Evolutionary conservation across 1,140 invertebrate genomes (phyloP).

Genomic region (Philotrypesis tridentata): DNA sequence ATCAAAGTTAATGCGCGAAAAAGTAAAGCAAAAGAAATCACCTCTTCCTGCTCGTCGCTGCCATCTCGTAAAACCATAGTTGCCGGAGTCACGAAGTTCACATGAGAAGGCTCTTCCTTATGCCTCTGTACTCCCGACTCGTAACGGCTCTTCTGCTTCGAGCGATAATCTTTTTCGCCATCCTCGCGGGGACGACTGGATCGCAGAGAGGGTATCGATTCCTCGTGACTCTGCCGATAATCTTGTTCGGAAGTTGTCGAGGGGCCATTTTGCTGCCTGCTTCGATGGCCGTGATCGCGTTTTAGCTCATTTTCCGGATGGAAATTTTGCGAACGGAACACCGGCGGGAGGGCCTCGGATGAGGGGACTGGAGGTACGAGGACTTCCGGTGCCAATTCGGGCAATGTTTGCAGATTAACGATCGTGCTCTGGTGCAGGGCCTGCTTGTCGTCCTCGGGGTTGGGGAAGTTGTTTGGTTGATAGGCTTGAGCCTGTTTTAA

Average conservation of each 20-base stretch:
- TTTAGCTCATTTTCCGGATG: conserved; percentile 51
- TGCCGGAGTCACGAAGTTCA: conserved; percentile 49
- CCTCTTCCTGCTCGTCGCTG: conserved; percentile 62
- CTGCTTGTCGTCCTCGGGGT: conserved; percentile 60
- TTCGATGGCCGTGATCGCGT: conserved; percentile 1
- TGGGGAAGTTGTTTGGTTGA: conserved; percentile 58
- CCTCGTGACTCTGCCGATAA: conserved; percentile 50
- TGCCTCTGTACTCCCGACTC: background rate
- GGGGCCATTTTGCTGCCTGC: background rate
- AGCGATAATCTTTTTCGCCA: conserved; percentile 1
- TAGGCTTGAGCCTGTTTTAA: conserved; percentile 63
- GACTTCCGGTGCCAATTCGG: conserved; percentile 57
- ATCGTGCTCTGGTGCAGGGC: conserved; percentile 57
- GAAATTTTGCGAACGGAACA: conserved; percentile 65
- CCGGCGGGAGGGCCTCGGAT: conserved; percentile 63
- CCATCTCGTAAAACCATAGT: conserved; percentile 33
- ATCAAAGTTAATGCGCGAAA: background rate
- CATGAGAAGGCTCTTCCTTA: conserved; percentile 37
- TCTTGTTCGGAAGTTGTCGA: conserved; percentile 44
- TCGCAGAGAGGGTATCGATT: conserved; percentile 40
- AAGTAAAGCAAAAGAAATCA: conserved; percentile 35
- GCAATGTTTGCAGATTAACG: conserved; percentile 52
- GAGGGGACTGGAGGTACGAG: conserved; percentile 61
- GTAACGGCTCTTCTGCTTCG: conserved; percentile 17
- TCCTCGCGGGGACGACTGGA: conserved; percentile 34